Conservation (phyloP, 2,888 invertebrate species). For the Drosophila longiperda region DNA sequence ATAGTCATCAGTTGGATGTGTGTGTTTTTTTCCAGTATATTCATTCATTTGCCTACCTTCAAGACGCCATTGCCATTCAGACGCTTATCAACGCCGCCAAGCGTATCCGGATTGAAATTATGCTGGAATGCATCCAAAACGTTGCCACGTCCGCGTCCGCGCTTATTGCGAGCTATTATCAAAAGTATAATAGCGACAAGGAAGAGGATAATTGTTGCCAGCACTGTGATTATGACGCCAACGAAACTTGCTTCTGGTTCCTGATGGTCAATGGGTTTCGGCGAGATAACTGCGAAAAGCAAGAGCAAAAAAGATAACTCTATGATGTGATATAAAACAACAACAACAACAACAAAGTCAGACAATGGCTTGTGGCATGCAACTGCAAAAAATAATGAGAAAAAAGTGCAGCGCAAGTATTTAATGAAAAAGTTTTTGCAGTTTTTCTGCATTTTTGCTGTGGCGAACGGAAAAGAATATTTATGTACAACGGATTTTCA, state of each 20-base stretch:
- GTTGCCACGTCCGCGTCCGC: conserved; percentile 83
- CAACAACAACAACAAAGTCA: not conserved
- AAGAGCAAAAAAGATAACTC: conserved; percentile 21
- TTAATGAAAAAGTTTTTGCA: conserved; percentile 49
- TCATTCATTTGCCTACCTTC: conserved; percentile 81
- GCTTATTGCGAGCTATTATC: conserved; percentile 89
- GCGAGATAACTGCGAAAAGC: conserved; percentile 82
- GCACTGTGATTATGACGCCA: conserved; percentile 89
- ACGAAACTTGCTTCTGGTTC: conserved; percentile 87
- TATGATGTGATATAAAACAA: conserved; percentile 13
- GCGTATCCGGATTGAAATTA: conserved; percentile 85
- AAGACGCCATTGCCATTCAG: conserved; percentile 85
- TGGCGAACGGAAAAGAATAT: conserved; percentile 13
- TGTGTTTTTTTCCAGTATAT: not conserved
- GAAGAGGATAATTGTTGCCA: conserved; percentile 90
- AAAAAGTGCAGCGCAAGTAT: conserved; percentile 26
- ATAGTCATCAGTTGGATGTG: conserved; percentile 7
- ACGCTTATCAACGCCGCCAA: conserved; percentile 85
- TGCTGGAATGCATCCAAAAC: conserved; percentile 85
- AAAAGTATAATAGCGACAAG: conserved; percentile 89
- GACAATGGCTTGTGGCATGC: conserved; percentile 2
- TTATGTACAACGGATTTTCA: conserved; percentile 21
- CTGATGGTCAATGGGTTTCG: conserved; percentile 86
- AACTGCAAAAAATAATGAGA: conserved; percentile 26
- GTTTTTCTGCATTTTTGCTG: conserved; percentile 38